Base-by-base conservation (phyloP, 2,888 invertebrate genomes). In the Lasioglossum oenotherae region DNA sequence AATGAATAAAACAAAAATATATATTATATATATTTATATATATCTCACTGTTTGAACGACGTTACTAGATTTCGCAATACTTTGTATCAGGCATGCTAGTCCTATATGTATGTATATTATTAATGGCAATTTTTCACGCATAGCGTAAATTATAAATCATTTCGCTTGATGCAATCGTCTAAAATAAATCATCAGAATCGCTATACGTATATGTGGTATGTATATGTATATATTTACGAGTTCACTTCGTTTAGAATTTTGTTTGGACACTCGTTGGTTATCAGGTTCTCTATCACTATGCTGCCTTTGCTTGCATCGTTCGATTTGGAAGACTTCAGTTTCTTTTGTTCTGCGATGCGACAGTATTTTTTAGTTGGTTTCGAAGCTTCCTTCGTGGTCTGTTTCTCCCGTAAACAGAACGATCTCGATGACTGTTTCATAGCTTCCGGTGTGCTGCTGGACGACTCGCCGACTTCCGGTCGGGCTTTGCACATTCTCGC, bases 391-490 rank as follows among this genome's bases (percentile, higher is more conserved):
- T 92, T 92, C 27, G 77, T 41, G 53, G 81, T 92, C 75, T 91
- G 93, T 72, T 93, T 93, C n/a, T 87, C 90, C 49, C 88, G 88
- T 78, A 89, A 85, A 74, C 79, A 88, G 10, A 88, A 44, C 57
- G 82, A n/a, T 78, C 79, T 85, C 57, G 81, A 27, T 3, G 87
- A 44, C 60, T 80, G 67, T 69, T 87, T 85, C 19, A 57, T 19
- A 19, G 53, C 31, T 31, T 87, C 82, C n/a, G 67, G 76, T 14
- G 83, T 77, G 3, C 74, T 38, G 4, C 82, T 91, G 38, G 93
- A 92, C 1, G 92, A 87, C 78, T 94, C 93, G 8, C 92, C 93
- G 5, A 91, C 80, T 82, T 93, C 93, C 12, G 92, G 86, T 4
- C 89, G 90, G 4, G 86, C 86, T 72, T 92, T 94, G 19, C 87